phyloP scores from a whole-genome alignment of 2,888 invertebrate genomes.

The Cotesia congregata region DNA sequence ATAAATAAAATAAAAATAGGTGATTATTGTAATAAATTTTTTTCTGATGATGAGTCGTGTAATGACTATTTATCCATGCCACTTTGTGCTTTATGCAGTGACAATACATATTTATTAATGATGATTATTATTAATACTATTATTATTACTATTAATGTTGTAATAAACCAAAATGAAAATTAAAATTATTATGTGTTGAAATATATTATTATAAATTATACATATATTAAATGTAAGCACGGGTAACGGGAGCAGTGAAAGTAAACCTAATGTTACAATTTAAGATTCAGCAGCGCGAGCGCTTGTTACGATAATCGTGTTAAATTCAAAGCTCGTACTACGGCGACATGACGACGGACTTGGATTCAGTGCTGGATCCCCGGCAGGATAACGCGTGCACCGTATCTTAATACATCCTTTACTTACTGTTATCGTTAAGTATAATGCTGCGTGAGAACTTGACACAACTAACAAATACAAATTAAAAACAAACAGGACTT shows the following conservation, averaged over 20 bases:
- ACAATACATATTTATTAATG: conserved; percentile 45
- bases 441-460: neutral
- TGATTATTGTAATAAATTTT: neutral
- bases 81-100: conserved; percentile 52
- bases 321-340: conserved; percentile 26
- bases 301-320: conserved; percentile 28
- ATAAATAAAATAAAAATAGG: neutral
- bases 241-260: neutral
- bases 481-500: neutral
- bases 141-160: neutral
- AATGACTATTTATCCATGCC: conserved; percentile 26
- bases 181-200: conserved; percentile 19
- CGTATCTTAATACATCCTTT: conserved; percentile 19
- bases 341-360: conserved; percentile 27
- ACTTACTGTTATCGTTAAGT: neutral
- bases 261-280: neutral
- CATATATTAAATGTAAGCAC: too few relatives aligned
- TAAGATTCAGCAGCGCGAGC: conserved; percentile 22
- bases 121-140: conserved; percentile 4
- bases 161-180: conserved; percentile 9
- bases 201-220: neutral
- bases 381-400: conserved; percentile 22
- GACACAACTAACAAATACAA: neutral
- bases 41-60: neutral
- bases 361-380: conserved; percentile 3